Evolutionary conservation across 2,797 vertebrate species (phyloP), one percentile per base, ranked within the genome.

Genomic region (Rhinoraja longicauda): DNA sequence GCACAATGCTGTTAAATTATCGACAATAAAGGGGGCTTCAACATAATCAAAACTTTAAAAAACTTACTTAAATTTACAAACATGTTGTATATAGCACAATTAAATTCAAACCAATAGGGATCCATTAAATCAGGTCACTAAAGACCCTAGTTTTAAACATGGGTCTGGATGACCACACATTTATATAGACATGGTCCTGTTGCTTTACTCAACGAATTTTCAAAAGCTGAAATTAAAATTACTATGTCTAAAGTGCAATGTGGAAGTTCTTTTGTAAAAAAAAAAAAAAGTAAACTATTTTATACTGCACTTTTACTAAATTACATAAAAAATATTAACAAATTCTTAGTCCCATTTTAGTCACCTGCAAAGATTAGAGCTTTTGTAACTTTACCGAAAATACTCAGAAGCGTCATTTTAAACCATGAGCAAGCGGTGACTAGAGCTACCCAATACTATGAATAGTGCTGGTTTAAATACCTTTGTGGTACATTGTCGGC

Each of bases 71-170:
- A n/a, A 91, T 45, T 72, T 45, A 72, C 39, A 91, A 86, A 32
- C 86, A 72, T 92, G 90, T 75, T 21, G 39, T 73, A 32, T 92
- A 70, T 90, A 92, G 39, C 90, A 75, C 90, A 39, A 72, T 36
- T 15, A 88, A 19, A 88, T 88, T 88, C 59, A 88, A 77, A 77
- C 76, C 32, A 77, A 67, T 67, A 36, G n/a, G 62, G 8, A 59
- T 67, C 84, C n/a, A 62, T 67, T 67, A 88, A 88, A 36, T 19
- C 62, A 32, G 59, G 57, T 88, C 82, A 24, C 1, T 64, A 64
- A 77, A 77, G 1, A 77, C 13, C 32, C 76, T 32, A 77, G n/a
- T 62, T 88, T 67, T 32, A 36, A 88, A 67, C n/a, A 13, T 88
- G 8, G 84, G 82, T 59, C 57, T 86, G 57, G 57, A 32, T 86